Base-by-base conservation (phyloP, 2,113 vertebrate species). In the Paralichthys olivaceus region DNA sequence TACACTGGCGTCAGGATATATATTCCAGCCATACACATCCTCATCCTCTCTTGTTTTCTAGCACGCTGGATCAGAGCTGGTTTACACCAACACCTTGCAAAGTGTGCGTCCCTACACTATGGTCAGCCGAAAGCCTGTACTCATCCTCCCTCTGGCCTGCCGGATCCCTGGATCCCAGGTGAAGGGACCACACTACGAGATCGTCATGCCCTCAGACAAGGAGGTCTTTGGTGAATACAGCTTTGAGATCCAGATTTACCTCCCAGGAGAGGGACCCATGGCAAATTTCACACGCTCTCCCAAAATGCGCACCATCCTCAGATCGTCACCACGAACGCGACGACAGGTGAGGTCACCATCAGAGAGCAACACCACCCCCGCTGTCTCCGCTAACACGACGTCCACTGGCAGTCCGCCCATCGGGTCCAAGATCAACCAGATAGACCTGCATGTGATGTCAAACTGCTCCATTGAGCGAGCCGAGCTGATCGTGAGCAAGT, bases 11-110 rank as follows among this genome's bases (percentile, higher is more conserved):
- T 11, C 7, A 60, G 14, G 56, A 49, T 40, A 14, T 26, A 2
- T 45, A 22, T 64, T 62, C 12, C 1, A 6, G 22, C 25, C 37
- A 3, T 26, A n/a, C 3, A 25, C 14, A 23, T 23, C 17, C 25
- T 23, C n/a, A 1, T 20, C 40, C 28, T 68, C 20, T 56, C 1
- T 25, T 64, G 7, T 76, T 60, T 59, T 59, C 0, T 74, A 94
- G 94, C 87, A 93, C 14, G 25, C 85, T 7, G 91, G 89, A 12
- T 77, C 81, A 14, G 93, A 92, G 40, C 65, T 94, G 68, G 79
- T 94, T 67, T 93, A 90, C 86, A 93, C 90, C 75, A 94, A 94
- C 88, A 92, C 85, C 32, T 71, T 94, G 71, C 59, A 77, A 60
- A 94, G 81, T 7, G 68, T 89, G 2, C 80, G 32, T 64, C 51